These are phyloP conservation scores for Quadroppia sp. DNA, from an alignment of 2,888 invertebrate genomes.

Conservation along the genomic window DNA sequence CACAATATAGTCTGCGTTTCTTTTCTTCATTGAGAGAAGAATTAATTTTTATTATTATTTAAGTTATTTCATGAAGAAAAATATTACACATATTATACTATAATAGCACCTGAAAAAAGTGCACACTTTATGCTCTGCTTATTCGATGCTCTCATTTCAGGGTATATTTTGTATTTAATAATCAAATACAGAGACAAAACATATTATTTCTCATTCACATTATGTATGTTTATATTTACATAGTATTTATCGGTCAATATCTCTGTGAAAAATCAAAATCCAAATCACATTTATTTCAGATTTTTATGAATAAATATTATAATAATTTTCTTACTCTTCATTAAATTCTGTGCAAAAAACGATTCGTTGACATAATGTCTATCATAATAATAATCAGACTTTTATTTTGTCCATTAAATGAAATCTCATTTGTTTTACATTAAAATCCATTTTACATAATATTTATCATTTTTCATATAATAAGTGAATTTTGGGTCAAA, in stretches of 20 bases:
- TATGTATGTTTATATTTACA: neutral
- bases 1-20: too few species aligned
- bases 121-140: constrained; percentile 12
- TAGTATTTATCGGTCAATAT: neutral
- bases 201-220: neutral
- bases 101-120: neutral
- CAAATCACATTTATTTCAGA: neutral
- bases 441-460: too few species aligned
- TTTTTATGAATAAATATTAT: neutral
- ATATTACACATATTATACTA: neutral
- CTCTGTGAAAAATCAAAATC: too few species aligned
- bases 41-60: neutral
- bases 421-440: too few species aligned
- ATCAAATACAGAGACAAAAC: neutral
- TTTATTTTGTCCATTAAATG: neutral
- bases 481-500: neutral
- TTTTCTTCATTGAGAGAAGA: neutral
- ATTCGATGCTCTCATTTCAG: neutral
- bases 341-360: too few species aligned
- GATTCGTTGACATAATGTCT: neutral
- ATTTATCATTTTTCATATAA: neutral
- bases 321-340: too few species aligned
- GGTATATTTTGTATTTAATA: neutral
- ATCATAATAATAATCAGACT: neutral
- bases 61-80: neutral